A percentile compares a stretch with the other conserved stretches of the same genome.
Conservation (phyloP, 2,113 vertebrate genomes). For the Phyllostomus hastatus region DNA sequence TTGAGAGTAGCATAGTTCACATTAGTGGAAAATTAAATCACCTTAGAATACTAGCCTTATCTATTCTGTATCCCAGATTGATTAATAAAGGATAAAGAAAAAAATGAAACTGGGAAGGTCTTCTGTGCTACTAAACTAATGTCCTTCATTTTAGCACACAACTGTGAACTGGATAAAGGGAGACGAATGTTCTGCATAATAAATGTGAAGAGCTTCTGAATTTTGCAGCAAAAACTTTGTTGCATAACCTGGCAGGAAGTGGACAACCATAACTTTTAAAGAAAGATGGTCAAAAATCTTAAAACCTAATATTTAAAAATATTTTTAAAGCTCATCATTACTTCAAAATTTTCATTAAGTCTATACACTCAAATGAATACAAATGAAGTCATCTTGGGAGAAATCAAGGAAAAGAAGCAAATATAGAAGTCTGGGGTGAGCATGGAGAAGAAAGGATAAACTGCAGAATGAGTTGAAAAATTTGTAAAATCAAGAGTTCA, state of each 20-base stretch:
- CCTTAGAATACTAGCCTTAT: background rate
- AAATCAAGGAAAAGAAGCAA: background rate
- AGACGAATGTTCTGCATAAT: background rate
- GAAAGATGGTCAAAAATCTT: background rate
- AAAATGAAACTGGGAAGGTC: background rate
- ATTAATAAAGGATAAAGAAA: background rate
- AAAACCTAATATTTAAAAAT: background rate
- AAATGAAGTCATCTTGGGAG: background rate
- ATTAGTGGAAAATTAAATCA: background rate
- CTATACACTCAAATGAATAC: background rate
- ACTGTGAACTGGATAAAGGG: background rate
- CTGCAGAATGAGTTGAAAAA: background rate
- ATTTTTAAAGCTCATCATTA: background rate
- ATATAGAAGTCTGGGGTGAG: background rate
- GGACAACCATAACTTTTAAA: background rate
- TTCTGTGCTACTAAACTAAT: background rate
- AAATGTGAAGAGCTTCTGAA: background rate
- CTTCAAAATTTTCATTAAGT: background rate
- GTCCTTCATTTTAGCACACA: background rate
- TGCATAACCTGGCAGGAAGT: background rate
- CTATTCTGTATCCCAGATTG: background rate
- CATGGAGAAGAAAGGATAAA: background rate
- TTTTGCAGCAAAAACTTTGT: background rate
- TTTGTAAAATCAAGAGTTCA: background rate
- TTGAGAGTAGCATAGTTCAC: background rate